Evolutionary conservation across 2,113 vertebrate species (phyloP), one percentile per base, ranked within the genome.

Genomic region (Jaculus jaculus): DNA sequence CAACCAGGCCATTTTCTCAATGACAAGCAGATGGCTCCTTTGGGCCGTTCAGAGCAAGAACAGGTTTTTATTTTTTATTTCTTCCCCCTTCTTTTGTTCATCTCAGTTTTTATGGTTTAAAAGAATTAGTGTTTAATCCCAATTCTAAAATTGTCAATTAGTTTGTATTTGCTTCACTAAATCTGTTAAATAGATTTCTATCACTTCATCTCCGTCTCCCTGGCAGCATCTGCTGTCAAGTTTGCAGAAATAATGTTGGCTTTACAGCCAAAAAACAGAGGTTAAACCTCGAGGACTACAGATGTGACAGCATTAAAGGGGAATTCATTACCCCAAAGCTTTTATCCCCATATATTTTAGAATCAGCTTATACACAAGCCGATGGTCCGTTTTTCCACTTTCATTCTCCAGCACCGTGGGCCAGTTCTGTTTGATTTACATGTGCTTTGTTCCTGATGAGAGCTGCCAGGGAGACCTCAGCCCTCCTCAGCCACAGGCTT

Each of bases 161-260:
- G 94, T 96, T 96, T 96, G 92, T 87, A 97, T 97, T 97, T 97
- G 96, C 93, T 95, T 97, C 92, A 94, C 78, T 97, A 97, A 97
- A 96, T 96, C 94, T 96, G 89, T 95, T 96, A 96, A 96, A 90
- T 92, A 97, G 96, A 96, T 94, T 95, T 96, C 94, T 96, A 93
- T 96, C 94, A 81, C 90, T 96, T 95, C 37, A 79, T 93, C 92
- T 94, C n/a, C 87, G 91, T 95, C 90, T 96, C 95, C 83, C 86
- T 94, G 92, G 61, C 91, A 96, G 91, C 95, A 96, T 97, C 90
- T 94, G 78, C 83, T 87, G 96, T 94, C 88, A 95, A 91, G 92
- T 96, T 94, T 97, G 92, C 87, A 95, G 92, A 97, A 97, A 92
- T 93, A 95, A 96, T 96, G 90, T 92, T 72, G 82, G 74, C 91